Evolutionary conservation across 2,113 vertebrate genomes (phyloP), one percentile per base, ranked within the genome.

Genomic region (Irena cyanogastra): DNA sequence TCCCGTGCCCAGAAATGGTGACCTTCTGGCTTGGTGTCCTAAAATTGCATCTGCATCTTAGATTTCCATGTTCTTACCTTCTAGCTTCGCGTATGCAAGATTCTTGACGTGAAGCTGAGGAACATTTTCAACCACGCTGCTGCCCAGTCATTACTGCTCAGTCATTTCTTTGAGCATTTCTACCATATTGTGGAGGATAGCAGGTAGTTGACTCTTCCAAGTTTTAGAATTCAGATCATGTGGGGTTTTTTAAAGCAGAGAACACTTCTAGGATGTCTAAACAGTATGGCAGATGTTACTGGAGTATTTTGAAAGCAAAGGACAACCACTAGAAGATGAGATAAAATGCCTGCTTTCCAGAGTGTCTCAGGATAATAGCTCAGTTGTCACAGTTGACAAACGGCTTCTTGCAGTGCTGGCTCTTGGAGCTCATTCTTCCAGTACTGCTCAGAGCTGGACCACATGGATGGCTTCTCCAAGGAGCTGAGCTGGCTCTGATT

Each of bases 341-440:
- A 33, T 52, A 41, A 76, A 80, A 90, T 39, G 6, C 12, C 11
- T 11, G 21, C 44, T 0, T 1, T 33, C 56, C 8, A 27, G 30
- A 35, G 18, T 21, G 42, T 86, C 65, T 77, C 15, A 33, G 52
- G 42, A 9, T 72, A 57, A 37, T 22, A 22, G 22, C 56, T 64
- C 35, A 22, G 23, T 47, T 92, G 19, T 66, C 50, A 12, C 2
- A 8, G 33, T 4, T 78, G 71, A 53, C 17, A 76, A 68, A 69
- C 0, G 0, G 5, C 53, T 52, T 9, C 39, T 76, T 1, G 5
- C 42, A 53, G 22, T 0, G 0, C 42, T 81, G 52, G 13, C 37
- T 61, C 60, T 87, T 2, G 11, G 50, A 61, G 23, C 7, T 61
- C 2, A 0, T 81, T 82, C 56, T 82, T 59, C 65, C 39, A n/a